A percentile compares a stretch with the other conserved stretches of the same genome.
These are phyloP conservation scores for Ditylenchus weischeri DNA, from an alignment of 2,888 invertebrate species.

Conservation along the genomic window DNA sequence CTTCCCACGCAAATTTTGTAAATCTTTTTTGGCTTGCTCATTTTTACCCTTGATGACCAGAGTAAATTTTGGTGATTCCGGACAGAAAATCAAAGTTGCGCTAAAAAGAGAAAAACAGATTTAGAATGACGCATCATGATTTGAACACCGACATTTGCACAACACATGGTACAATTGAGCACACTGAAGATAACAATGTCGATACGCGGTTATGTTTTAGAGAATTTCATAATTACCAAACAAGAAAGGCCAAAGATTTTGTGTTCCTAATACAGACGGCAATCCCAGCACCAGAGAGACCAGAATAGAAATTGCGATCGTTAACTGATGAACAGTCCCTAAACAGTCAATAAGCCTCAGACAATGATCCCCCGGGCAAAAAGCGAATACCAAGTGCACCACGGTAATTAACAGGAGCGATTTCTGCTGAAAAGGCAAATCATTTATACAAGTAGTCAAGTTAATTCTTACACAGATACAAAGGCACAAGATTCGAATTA, in stretches of 20 bases:
- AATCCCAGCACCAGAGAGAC: conserved; percentile 76
- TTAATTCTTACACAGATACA: no score
- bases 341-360: conserved; percentile 58
- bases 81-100: conserved; percentile 72
- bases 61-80: conserved; percentile 79
- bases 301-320: conserved; percentile 78
- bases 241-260: conserved; percentile 34
- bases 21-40: conserved; percentile 53
- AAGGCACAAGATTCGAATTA: no score
- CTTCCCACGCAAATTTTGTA: conserved; percentile 76
- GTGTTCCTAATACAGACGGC: conserved; percentile 70
- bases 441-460: no score
- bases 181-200: no score
- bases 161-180: no score
- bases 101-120: no score
- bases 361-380: no score
- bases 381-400: conserved; percentile 65
- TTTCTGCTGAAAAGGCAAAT: conserved; percentile 64
- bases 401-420: conserved; percentile 75
- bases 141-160: no score
- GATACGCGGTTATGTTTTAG: no score
- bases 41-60: conserved; percentile 41
- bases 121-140: no score
- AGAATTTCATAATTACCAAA: conserved; percentile 13
- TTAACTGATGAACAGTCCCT: conserved; percentile 81